phyloP scores from a whole-genome alignment of 2,797 vertebrate species.

The Aldrovandia affinis region DNA sequence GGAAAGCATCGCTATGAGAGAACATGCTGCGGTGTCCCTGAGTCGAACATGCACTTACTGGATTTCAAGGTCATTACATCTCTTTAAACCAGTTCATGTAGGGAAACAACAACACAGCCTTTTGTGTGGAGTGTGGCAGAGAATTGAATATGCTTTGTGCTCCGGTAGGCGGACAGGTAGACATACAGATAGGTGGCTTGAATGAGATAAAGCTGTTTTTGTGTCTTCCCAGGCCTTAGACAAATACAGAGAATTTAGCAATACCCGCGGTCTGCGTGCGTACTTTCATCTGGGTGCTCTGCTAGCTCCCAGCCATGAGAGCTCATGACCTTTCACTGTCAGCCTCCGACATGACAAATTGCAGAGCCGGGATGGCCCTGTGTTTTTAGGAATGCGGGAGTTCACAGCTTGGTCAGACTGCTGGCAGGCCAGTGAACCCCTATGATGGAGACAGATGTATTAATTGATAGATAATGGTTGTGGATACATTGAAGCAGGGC shows the following conservation, averaged over 20 bases:
- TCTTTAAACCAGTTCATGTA: constrained; percentile 38
- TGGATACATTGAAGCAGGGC: constrained; percentile 65
- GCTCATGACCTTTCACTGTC: constrained; percentile 85
- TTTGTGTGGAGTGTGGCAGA: no score
- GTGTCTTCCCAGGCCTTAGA: constrained; percentile 69
- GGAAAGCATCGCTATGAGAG: constrained; percentile 28
- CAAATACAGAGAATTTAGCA: constrained; percentile 73
- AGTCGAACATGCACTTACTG: constrained; percentile 22
- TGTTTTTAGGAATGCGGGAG: constrained; percentile 82
- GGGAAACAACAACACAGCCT: constrained; percentile 35
- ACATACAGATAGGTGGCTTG: constrained; percentile 72
- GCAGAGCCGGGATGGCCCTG: constrained; percentile 77
- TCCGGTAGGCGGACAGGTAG: constrained; percentile 60
- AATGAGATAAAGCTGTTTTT: constrained; percentile 72
- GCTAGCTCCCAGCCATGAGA: constrained; percentile 80
- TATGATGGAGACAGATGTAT: constrained; percentile 76
- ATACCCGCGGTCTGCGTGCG: constrained; percentile 71
- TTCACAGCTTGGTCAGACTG: constrained; percentile 82
- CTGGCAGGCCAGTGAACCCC: constrained; percentile 72
- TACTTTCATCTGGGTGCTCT: constrained; percentile 78
- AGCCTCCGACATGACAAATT: constrained; percentile 83
- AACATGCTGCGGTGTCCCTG: background rate
- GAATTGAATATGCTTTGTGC: constrained; percentile 28
- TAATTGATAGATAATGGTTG: constrained; percentile 82
- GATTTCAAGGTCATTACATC: constrained; percentile 42